These are phyloP conservation scores for Cosmia pyralina DNA, from an alignment of 2,888 invertebrate genomes.

Conservation along the genomic window DNA sequence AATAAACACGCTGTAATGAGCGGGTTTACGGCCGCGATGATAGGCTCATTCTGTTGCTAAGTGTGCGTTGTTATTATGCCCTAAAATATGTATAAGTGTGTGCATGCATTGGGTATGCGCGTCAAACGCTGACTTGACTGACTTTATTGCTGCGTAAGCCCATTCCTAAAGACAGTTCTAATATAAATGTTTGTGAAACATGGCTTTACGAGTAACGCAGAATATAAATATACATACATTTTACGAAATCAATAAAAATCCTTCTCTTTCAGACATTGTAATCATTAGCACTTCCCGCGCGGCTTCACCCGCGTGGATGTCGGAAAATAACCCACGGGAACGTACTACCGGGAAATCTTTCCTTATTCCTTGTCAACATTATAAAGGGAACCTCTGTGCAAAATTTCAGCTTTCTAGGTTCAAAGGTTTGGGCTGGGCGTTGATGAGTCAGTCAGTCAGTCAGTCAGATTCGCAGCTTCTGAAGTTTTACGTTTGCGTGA, in stretches of 20 bases:
- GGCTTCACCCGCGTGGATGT: too few relatives aligned
- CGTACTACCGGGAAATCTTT: too few relatives aligned
- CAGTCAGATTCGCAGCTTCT: background rate
- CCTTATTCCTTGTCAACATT: too few relatives aligned
- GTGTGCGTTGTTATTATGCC: background rate
- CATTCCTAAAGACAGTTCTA: too few relatives aligned
- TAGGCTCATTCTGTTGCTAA: conserved; percentile 32
- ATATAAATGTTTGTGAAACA: too few relatives aligned
- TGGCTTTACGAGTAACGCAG: background rate
- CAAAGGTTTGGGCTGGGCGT: too few relatives aligned
- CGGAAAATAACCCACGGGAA: too few relatives aligned
- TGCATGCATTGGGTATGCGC: background rate
- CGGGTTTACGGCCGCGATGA: conserved; percentile 18
- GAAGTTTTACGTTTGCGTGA: background rate
- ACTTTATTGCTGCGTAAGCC: background rate
- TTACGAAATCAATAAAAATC: background rate
- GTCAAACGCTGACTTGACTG: background rate
- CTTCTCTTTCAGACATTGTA: background rate
- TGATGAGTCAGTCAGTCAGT: too few relatives aligned
- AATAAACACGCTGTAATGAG: conserved; percentile 55
- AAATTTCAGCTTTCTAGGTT: too few relatives aligned
- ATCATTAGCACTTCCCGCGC: too few relatives aligned
- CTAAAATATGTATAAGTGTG: conserved; percentile 17
- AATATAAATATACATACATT: background rate
- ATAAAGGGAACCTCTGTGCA: too few relatives aligned